phyloP scores from a whole-genome alignment of 2,888 invertebrate species.

The Synanthedon myopaeformis region DNA sequence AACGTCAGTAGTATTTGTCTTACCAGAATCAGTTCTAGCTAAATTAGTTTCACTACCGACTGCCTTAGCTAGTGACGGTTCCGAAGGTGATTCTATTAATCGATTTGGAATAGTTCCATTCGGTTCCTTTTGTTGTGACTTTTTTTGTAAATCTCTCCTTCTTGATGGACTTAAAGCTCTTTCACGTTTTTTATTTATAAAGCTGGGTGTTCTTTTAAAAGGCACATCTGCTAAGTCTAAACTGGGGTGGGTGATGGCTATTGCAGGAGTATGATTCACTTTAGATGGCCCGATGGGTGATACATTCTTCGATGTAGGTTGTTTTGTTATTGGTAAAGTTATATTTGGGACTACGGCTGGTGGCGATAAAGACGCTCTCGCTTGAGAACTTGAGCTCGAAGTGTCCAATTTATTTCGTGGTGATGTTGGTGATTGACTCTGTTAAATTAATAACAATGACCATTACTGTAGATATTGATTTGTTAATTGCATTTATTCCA shows the following conservation, averaged over 20 bases:
- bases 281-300: slow-evolving; percentile 39
- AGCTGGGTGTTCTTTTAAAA: slow-evolving; percentile 61
- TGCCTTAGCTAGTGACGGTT: slow-evolving; percentile 40
- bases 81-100: slow-evolving; percentile 47
- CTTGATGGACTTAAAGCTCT: slow-evolving; percentile 63
- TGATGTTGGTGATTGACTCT: slow-evolving; percentile 67
- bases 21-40: slow-evolving; percentile 79
- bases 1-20: slow-evolving; percentile 79
- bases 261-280: slow-evolving; percentile 60
- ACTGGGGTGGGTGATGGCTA: slow-evolving; percentile 71
- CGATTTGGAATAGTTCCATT: slow-evolving; percentile 50
- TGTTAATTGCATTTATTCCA: background rate
- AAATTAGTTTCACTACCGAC: slow-evolving; percentile 59
- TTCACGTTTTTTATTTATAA: slow-evolving; percentile 63
- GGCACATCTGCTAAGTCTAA: slow-evolving; percentile 60
- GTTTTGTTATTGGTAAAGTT: slow-evolving; percentile 57
- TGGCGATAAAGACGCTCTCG: slow-evolving; percentile 52
- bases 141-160: slow-evolving; percentile 58
- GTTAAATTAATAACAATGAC: slow-evolving; percentile 11
- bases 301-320: slow-evolving; percentile 48
- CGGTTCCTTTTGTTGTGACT: slow-evolving; percentile 49
- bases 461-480: background rate
- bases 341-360: slow-evolving; percentile 60
- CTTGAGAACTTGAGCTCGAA: slow-evolving; percentile 40
- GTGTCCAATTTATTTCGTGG: slow-evolving; percentile 64